A percentile compares a stretch with the other conserved stretches of the same genome.
Conservation (phyloP, 2,888 invertebrate species). For the Nemapogon koenigi region DNA sequence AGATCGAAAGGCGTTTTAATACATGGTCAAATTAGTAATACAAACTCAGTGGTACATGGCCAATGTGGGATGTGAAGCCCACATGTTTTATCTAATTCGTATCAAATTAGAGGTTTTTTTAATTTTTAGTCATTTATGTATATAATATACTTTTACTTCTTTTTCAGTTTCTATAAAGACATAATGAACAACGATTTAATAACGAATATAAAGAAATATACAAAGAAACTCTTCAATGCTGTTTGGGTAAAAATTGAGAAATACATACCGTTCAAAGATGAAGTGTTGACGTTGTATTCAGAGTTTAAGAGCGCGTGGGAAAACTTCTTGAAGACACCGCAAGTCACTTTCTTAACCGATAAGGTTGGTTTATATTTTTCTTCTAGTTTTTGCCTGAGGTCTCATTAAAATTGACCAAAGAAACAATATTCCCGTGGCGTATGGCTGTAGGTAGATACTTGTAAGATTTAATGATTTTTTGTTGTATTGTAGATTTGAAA, state of each 20-base stretch:
- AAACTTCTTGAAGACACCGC: constrained; percentile 46
- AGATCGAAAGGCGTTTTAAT: too few relatives aligned
- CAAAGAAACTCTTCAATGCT: constrained; percentile 66
- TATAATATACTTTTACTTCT: too few relatives aligned
- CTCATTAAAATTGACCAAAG: background rate
- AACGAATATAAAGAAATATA: constrained; percentile 81
- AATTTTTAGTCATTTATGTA: too few relatives aligned
- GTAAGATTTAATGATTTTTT: too few relatives aligned
- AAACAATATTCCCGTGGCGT: too few relatives aligned
- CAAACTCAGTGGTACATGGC: too few relatives aligned
- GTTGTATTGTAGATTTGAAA: too few relatives aligned
- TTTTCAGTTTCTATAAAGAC: constrained; percentile 73
- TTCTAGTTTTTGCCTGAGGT: background rate
- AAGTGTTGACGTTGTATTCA: constrained; percentile 38
- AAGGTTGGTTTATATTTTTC: constrained; percentile 28
- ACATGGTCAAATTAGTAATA: too few relatives aligned
- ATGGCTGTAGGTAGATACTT: too few relatives aligned
- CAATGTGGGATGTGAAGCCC: too few relatives aligned
- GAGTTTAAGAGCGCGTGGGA: constrained; percentile 50
- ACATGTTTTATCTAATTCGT: too few relatives aligned
- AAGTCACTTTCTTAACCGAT: constrained; percentile 47
- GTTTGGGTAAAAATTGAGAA: constrained; percentile 42
- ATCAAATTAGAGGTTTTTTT: too few relatives aligned
- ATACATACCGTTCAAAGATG: constrained; percentile 53
- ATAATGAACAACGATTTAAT: constrained; percentile 78